Conservation (phyloP, 1,140 invertebrate species). For the Anastrepha obliqua region DNA sequence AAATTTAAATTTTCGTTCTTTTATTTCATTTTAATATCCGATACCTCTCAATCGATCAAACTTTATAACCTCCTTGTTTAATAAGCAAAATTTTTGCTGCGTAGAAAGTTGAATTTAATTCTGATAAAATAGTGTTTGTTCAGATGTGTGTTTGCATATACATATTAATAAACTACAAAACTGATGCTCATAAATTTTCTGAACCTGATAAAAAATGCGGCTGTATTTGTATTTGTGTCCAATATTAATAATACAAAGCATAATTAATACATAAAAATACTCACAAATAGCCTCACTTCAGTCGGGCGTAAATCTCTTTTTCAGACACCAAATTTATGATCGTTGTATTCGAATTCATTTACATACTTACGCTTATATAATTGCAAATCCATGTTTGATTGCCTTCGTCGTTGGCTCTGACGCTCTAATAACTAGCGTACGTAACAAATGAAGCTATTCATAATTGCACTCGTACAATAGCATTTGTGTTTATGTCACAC, state of each 20-base stretch:
- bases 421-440: not conserved
- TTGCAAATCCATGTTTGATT: too few relatives aligned
- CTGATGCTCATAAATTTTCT: not conserved
- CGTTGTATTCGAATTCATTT: not conserved
- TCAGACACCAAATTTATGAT: conserved; percentile 2
- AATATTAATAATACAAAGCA: not conserved
- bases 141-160: too few relatives aligned
- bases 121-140: too few relatives aligned
- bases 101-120: too few relatives aligned
- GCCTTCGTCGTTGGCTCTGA: not conserved
- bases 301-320: not conserved
- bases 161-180: not conserved
- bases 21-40: too few relatives aligned
- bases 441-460: conserved; percentile 24
- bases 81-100: too few relatives aligned
- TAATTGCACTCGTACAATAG: not conserved
- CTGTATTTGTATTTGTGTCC: not conserved
- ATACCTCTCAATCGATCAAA: too few relatives aligned
- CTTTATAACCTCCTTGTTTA: too few relatives aligned
- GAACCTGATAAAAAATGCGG: not conserved
- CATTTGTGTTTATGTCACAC: not conserved
- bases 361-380: too few relatives aligned
- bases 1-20: too few relatives aligned
- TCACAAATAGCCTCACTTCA: not conserved
- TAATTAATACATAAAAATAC: not conserved